Percentiles rank a stretch among this genome's conserved stretches.
phyloP scores from a whole-genome alignment of 2,113 vertebrate genomes.

The Asarcornis scutulata region DNA sequence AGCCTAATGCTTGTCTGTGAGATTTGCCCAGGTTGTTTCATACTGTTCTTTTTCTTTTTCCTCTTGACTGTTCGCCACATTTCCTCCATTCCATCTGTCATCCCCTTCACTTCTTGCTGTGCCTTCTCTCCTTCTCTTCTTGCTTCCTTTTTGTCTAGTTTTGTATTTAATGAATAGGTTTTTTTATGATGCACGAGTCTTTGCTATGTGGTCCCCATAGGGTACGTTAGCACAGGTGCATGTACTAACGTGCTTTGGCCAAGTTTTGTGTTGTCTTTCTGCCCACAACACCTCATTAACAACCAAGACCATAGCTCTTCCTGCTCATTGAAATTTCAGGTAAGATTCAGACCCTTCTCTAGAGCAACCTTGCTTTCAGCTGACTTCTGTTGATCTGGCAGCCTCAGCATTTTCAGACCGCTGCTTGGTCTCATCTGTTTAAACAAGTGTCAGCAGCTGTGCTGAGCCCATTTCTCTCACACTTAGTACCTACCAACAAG shows the following conservation, averaged over 20 bases:
- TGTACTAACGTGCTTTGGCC: not conserved
- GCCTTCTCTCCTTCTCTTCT: not conserved
- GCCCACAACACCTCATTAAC: not conserved
- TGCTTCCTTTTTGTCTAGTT: not conserved
- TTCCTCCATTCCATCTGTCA: not conserved
- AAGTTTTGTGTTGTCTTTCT: not conserved
- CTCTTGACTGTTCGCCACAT: not conserved
- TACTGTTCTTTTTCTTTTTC: not conserved
- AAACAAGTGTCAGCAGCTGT: not conserved
- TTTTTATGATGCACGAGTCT: not conserved
- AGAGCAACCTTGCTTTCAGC: not conserved
- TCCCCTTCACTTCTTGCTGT: not conserved
- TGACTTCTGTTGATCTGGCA: not conserved
- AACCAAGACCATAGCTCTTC: not conserved
- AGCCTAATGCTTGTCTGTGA: not conserved
- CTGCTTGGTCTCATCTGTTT: not conserved
- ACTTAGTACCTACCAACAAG: not conserved
- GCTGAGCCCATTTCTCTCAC: not conserved
- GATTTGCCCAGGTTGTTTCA: not conserved
- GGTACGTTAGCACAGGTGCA: rapidly evolving
- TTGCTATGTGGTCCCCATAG: not conserved
- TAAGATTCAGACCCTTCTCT: not conserved
- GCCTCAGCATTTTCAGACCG: not conserved
- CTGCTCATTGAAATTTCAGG: not conserved
- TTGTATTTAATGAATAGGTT: not conserved